Percentiles rank a stretch among this genome's conserved stretches.
phyloP scores from a whole-genome alignment of 2,113 vertebrate genomes.

The Indicator indicator region DNA sequence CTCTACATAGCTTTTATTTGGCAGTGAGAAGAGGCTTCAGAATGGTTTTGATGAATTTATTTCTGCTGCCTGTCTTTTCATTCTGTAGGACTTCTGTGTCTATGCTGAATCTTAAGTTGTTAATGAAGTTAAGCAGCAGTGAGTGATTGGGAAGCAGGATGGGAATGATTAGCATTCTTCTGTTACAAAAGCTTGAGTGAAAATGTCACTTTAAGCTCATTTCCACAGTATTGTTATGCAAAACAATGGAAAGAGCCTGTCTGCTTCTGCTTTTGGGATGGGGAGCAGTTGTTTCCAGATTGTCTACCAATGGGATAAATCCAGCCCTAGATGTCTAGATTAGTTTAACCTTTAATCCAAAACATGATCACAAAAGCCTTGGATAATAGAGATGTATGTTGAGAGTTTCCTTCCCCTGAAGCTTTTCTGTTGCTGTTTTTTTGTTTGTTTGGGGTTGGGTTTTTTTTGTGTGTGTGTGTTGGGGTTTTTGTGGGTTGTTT shows the following conservation, averaged over 20 bases:
- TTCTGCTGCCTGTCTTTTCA: neutral
- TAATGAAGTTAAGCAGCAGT: slow-evolving; percentile 34
- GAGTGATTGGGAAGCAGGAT: slow-evolving; percentile 33
- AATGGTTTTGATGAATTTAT: neutral
- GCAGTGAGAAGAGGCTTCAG: neutral
- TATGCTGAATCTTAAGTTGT: neutral
- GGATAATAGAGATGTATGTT: neutral
- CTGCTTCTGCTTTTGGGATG: neutral
- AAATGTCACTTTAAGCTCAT: slow-evolving; percentile 37
- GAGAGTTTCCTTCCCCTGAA: neutral
- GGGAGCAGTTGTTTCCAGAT: neutral
- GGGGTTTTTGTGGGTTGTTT: no score
- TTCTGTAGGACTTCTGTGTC: neutral
- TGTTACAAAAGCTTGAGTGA: slow-evolving; percentile 32
- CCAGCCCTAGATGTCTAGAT: neutral
- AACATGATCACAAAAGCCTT: neutral
- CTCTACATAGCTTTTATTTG: neutral
- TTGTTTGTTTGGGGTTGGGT: neutral
- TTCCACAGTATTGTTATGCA: slow-evolving; percentile 39
- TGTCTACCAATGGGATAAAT: neutral
- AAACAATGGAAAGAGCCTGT: neutral
- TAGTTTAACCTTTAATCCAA: slow-evolving; percentile 3
- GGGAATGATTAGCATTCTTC: slow-evolving; percentile 39
- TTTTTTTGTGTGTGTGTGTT: no score
- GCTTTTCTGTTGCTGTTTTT: neutral